Evolutionary conservation across 2,888 invertebrate genomes (phyloP), one percentile per base, ranked within the genome.

Genomic region (Escarpia spicata): DNA sequence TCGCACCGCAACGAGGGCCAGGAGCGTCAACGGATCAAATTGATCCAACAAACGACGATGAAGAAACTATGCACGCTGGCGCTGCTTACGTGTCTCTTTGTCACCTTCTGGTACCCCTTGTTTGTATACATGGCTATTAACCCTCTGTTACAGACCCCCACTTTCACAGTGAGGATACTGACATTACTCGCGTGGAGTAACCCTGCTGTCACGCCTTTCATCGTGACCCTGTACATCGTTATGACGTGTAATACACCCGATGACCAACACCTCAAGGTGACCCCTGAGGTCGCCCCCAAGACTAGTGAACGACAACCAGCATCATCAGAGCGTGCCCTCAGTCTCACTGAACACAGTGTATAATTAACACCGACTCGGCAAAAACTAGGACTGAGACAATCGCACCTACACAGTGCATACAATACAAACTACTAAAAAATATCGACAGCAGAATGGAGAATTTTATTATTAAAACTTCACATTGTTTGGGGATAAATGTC

Each of bases 41-140:
- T 92, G 9, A 92, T 94, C 15, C 93, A 93, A 43, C 92, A 92
- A 12, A 89, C 93, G n/a, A 94, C 94, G 19, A 92, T 92, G 15
- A 93, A 93, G 43, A 93, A 94, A 26, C 92, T 94, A 9, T 93
- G 93, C 89, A 92, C 94, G 43, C 93, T 95, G 15, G 92, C 95
- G 90, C 92, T 94, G 10, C 95, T 96, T 95, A 95, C 95, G 4
- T 93, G 94, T 12, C 94, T 95, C 19, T 98, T 98, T 96, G 97
- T 98, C 91, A 97, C 98, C 92, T 98, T 98, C 97, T 98, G 98
- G 98, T 98, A 98, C 94, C 98, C 98, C 26, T 97, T 98, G 94
- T 98, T 98, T 97, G 97, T 98, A 94, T 98, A 98, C 95, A 98
- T 98, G 2, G 97, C 98, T 94, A 94, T 96, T 37, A 96, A 97